These are phyloP conservation scores for Imbricaverruca yamaguchii DNA, from an alignment of 2,888 invertebrate species.

Conservation along the genomic window DNA sequence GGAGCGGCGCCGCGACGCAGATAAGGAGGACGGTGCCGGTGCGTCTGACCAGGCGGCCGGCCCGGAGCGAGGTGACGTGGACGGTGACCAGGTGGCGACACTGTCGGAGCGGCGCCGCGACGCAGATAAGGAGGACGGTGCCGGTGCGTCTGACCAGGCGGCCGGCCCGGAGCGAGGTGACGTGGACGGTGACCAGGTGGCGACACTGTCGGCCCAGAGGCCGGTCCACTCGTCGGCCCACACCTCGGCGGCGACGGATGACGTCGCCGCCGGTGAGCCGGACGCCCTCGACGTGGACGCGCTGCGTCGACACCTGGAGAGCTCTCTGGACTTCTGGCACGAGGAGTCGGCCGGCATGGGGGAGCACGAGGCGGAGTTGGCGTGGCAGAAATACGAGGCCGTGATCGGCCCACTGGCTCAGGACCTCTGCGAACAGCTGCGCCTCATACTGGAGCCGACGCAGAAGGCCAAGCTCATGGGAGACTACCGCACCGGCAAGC, in stretches of 20 bases:
- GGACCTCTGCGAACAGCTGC: slow-evolving; percentile 83
- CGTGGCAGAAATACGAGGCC: slow-evolving; percentile 42
- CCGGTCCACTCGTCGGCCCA: slow-evolving; percentile 39
- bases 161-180: slow-evolving; percentile 37
- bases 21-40: no score
- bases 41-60: no score
- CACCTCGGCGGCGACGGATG: slow-evolving; percentile 34
- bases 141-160: slow-evolving; percentile 37
- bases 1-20: no score
- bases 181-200: slow-evolving; percentile 30
- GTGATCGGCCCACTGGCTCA: slow-evolving; percentile 53
- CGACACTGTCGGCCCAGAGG: slow-evolving; percentile 28
- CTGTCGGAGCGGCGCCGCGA: no score
- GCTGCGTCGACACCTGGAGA: slow-evolving; percentile 48
- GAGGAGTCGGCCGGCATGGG: slow-evolving; percentile 35
- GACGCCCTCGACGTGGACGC: slow-evolving; percentile 42
- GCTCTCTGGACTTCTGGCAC: slow-evolving; percentile 45
- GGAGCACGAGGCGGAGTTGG: slow-evolving; percentile 16
- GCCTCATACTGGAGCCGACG: slow-evolving; percentile 91
- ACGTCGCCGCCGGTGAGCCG: slow-evolving; percentile 34
- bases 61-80: no score
- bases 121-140: slow-evolving; percentile 32
- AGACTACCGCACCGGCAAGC: slow-evolving; percentile 90
- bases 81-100: no score
- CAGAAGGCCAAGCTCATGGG: slow-evolving; percentile 85